Base-by-base conservation (phyloP, 1,140 invertebrate genomes). In the Drosophila orosa region DNA sequence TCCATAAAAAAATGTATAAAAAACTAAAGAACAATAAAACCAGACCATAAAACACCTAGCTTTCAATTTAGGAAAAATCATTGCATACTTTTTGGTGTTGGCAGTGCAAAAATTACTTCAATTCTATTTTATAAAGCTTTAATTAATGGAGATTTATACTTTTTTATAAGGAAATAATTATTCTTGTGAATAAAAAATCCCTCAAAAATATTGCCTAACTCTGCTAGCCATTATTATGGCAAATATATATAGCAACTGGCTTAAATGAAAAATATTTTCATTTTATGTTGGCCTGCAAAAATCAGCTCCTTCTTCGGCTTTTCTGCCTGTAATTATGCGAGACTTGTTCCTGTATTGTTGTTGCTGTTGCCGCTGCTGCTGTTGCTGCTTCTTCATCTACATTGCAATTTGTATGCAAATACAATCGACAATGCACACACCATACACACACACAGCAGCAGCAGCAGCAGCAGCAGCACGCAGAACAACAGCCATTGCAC, bases 391-490 rank as follows among this genome's bases (percentile, higher is more conserved):
- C 84, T 84, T 84, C 84, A 63, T 80, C 80, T 74, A 66, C 74
- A 89, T 84, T 89, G 84, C 84, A 89, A 89, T 89, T 89, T 89
- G 84, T 89, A 89, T 89, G 85, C 77, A 89, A 87, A 87, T 83
- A 82, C 71, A 87, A 87, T 87, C 83, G 72, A 67, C 83, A 85
- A 71, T 81, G 57, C 83, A 81, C 59, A 82, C 31, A 63, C 56
- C 33, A 45, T 47, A 56, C 47, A 33, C 27, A 48, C 47, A 73
- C 55, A 73, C 42, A 68, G 31, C 45, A 60, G 31, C 25, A 52
- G n/a, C 37, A 39, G 37, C 47, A 50, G 12, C 47, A 57, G n/a
- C 48, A 50, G 19, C 48, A 33, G 29, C 29, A 15, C 19, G 19
- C 52, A 55, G 15, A 35, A 55, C 50, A 75, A 37, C 42, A 61